Percentiles rank a stretch among this genome's conserved stretches.
phyloP scores from a whole-genome alignment of 2,888 invertebrate genomes.

The Phlogophora meticulosa region DNA sequence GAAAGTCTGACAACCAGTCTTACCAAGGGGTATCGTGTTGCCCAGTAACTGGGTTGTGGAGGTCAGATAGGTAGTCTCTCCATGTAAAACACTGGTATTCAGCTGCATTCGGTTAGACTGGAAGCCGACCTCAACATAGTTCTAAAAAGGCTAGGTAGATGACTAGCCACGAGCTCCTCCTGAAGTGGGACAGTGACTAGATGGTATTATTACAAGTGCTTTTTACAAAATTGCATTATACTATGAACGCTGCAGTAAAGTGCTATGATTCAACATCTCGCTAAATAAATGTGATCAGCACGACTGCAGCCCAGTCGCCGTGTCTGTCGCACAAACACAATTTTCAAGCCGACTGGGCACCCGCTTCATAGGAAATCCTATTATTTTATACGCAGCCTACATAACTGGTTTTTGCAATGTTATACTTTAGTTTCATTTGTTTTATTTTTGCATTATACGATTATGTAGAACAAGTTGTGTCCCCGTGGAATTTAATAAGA shows the following conservation, averaged over 20 bases:
- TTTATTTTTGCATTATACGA: not conserved
- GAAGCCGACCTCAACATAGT: no score
- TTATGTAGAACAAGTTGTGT: not conserved
- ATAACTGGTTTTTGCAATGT: slow-evolving; percentile 8
- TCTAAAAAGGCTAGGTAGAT: no score
- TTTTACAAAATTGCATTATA: not conserved
- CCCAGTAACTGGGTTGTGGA: no score
- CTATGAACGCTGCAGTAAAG: not conserved
- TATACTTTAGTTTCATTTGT: slow-evolving; percentile 12
- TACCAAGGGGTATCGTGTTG: no score
- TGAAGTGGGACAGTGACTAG: no score
- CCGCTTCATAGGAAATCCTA: slow-evolving; percentile 45
- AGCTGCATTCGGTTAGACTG: no score
- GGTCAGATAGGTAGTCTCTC: no score
- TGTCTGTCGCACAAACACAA: slow-evolving; percentile 54
- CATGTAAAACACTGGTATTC: no score
- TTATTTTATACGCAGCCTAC: slow-evolving; percentile 32
- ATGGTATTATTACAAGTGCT: no score
- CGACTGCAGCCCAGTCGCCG: slow-evolving; percentile 10
- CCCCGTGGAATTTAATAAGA: no score
- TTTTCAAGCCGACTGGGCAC: slow-evolving; percentile 46
- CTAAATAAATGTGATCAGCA: slow-evolving; percentile 32
- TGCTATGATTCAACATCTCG: slow-evolving; percentile 29
- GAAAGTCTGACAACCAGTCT: no score
- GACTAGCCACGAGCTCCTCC: no score